Evolutionary conservation across 2,797 vertebrate species (phyloP), one percentile per base, ranked within the genome.

Genomic region (Cirrhinus mrigala): DNA sequence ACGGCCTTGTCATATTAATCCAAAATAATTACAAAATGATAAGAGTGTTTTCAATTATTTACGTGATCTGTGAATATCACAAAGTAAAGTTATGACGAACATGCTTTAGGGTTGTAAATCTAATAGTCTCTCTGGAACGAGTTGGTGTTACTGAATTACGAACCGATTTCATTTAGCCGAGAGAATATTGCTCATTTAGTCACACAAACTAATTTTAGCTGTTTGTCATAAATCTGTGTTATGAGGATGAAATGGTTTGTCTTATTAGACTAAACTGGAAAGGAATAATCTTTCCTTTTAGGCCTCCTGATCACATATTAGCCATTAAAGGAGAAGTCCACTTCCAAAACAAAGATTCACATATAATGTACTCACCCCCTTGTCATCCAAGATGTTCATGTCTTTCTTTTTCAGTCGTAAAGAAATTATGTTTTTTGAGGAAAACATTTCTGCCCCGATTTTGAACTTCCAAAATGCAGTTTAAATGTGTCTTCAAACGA

Each of bases 21-120:
- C 69, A 82, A 71, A 85, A 62, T 89, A 75, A 89, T 88, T 80
- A 87, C 71, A 85, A 87, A 88, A 83, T 7, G 29, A 74, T 73
- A 81, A 37, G 79, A 85, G 76, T 33, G 52, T 77, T 78, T 76
- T 69, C 46, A 85, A 52, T 75, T 74, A 88, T 84, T 75, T 62
- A 88, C 18, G 44, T 83, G 83, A 85, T 86, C 79, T 64, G 2
- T 73, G 44, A 29, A 64, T 79, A 46, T 79, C 44, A 2, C 1
- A 0, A 62, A 82, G 20, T 18, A 27, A 85, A 29, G 54, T 46
- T 33, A 27, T 68, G 48, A 70, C 2, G 18, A 70, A 69, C 64
- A 11, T 60, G 56, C 68, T 85, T 73, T 64, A 33, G 77, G 76
- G 68, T 64, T 52, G 20, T 71, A 85, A 62, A 85, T 79, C 37